Conservation (phyloP, 1,140 invertebrate genomes). For the Calliphora vicina region DNA sequence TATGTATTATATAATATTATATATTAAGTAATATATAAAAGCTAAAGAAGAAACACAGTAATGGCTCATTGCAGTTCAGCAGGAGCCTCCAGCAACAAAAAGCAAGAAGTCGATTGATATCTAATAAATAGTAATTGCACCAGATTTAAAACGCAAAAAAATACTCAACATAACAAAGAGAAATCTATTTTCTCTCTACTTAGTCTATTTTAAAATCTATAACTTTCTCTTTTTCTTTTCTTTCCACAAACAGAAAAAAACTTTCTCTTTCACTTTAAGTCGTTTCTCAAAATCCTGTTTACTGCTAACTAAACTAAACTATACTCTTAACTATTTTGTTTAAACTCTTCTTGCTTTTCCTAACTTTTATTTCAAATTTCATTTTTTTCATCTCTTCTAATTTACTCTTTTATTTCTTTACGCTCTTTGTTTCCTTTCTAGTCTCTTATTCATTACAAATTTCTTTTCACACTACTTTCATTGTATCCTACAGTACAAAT, state of each 20-base stretch:
- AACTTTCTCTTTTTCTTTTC: conserved; percentile 8
- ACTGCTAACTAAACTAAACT: neutral
- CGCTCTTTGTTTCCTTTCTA: conserved; percentile 31
- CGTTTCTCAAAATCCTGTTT: neutral
- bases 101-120: conserved; percentile 3
- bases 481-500: conserved; percentile 38
- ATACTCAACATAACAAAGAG: conserved; percentile 18
- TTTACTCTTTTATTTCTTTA: conserved; percentile 26
- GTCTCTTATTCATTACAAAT: conserved; percentile 34
- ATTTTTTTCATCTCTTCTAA: neutral
- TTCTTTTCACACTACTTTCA: conserved; percentile 1
- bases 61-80: neutral
- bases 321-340: conserved; percentile 6
- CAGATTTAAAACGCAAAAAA: conserved; percentile 6
- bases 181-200: neutral
- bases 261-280: conserved; percentile 2
- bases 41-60: neutral
- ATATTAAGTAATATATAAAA: conserved; percentile 17
- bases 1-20: conserved; percentile 29
- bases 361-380: neutral
- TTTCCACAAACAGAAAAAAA: neutral
- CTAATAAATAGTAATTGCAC: neutral
- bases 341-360: neutral
- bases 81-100: neutral
- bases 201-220: neutral